phyloP scores from a whole-genome alignment of 2,888 invertebrate species.

The Chelonus formosanus region DNA sequence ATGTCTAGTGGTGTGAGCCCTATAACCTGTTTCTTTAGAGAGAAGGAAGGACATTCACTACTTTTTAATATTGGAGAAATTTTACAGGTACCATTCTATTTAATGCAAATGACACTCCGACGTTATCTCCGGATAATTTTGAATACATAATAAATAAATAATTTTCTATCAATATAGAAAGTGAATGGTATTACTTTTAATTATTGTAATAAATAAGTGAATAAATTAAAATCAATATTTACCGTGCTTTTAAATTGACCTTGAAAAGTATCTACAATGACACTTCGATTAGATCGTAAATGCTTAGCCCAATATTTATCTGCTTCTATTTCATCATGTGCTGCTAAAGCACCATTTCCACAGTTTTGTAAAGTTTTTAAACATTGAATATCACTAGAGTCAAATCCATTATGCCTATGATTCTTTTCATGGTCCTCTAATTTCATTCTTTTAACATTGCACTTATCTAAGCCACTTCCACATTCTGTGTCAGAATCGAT shows the following conservation, averaged over 20 bases:
- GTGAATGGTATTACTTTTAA: too few relatives aligned
- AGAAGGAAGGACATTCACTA: too few relatives aligned
- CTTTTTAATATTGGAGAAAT: constrained; percentile 50
- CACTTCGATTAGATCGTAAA: constrained; percentile 68
- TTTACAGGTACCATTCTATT: constrained; percentile 40
- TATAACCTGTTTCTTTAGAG: too few relatives aligned
- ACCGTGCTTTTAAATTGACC: constrained; percentile 74
- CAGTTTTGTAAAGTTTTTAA: constrained; percentile 48
- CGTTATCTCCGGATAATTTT: constrained; percentile 41
- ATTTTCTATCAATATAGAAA: too few relatives aligned
- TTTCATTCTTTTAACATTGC: constrained; percentile 63
- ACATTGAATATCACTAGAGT: constrained; percentile 47
- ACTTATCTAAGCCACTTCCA: constrained; percentile 59
- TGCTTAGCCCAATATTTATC: constrained; percentile 70
- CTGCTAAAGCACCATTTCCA: constrained; percentile 57
- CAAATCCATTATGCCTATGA: constrained; percentile 53
- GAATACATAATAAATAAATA: background rate
- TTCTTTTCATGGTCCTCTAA: constrained; percentile 63
- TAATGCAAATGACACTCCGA: constrained; percentile 40
- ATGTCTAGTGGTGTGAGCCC: too few relatives aligned
- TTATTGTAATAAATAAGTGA: background rate
- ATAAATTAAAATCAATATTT: constrained; percentile 46
- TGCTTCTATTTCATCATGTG: constrained; percentile 64
- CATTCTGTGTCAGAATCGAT: constrained; percentile 58
- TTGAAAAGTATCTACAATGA: constrained; percentile 72